Conservation (phyloP, 2,888 invertebrate genomes). For the Tinea trinotella region DNA sequence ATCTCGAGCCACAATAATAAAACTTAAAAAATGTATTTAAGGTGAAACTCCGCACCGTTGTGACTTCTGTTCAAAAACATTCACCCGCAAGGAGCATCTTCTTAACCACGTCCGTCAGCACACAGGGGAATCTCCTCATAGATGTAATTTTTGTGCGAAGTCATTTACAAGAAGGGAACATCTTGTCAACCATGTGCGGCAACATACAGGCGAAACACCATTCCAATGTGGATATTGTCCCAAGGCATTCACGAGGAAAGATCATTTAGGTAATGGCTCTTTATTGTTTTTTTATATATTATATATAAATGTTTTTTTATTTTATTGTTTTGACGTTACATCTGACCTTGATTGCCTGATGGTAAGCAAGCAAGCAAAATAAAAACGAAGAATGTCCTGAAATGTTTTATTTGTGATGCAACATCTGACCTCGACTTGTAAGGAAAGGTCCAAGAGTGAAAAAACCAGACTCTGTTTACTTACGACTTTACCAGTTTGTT, state of each 20-base stretch:
- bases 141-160: conserved; percentile 89
- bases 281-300: no score
- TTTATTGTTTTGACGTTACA: no score
- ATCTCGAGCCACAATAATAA: neutral
- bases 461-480: no score
- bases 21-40: conserved; percentile 22
- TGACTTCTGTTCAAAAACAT: conserved; percentile 85
- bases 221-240: conserved; percentile 89
- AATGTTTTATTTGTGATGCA: no score
- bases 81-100: conserved; percentile 83
- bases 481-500: no score
- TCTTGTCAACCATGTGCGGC: conserved; percentile 87
- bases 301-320: no score
- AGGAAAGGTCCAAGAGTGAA: no score
- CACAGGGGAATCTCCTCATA: conserved; percentile 87
- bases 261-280: conserved; percentile 79
- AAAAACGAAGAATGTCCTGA: no score
- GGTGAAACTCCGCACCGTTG: conserved; percentile 84
- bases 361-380: no score
- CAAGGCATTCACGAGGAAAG: conserved; percentile 88
- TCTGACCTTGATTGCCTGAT: no score
- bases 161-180: conserved; percentile 91
- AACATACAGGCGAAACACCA: conserved; percentile 83
- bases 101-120: conserved; percentile 84
- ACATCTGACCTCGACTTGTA: no score